Evolutionary conservation across 92 coral and sea anemone species (phyloP), one percentile per base, ranked within the genome.

Genomic region (Galaxea fascicularis): DNA sequence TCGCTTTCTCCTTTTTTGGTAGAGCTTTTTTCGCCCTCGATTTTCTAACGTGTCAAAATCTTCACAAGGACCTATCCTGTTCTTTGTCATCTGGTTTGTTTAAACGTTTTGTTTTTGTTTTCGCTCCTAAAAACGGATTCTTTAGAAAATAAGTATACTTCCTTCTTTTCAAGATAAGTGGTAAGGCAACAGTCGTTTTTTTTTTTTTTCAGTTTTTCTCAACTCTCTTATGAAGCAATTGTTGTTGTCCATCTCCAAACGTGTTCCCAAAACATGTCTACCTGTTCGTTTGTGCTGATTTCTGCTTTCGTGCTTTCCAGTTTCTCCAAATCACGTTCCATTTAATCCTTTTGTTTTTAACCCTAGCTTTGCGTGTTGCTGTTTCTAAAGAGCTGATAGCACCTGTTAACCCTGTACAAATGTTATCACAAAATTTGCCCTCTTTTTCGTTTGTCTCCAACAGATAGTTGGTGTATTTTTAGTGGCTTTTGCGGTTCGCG

Each of bases 311-410:
- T 49, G 56, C 6, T 49, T 24, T 64, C 6, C 41, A 35, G 41
- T 35, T 2, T 2, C 41, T 35, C 6, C 3, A 35, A 35, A 35
- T 2, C 6, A 35, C 2, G 41, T 35, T 35, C 6, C 41, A 2
- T 28, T 65, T 64, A 78, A 44, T 58, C 44, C 26, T 15, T 66
- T 25, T 41, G 17, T 18, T 49, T 6, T 30, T 66, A 59, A 79
- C 51, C 49, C 75, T 67, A 29, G 11, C 0, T 24, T 66, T 79
- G 84, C 84, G 84, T 79, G 84, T 79, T 79, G 18, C 49, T 65
- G 45, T 54, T 28, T 49, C 51, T 13, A 3, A 29, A 28, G 21
- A 31, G 41, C 4, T 8, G 17, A 66, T 35, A 29, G 49, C 0
- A 16, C 45, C n/a, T 44, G 72, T 24, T 64, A 47, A 64, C 39